phyloP scores from a whole-genome alignment of 2,888 invertebrate genomes.

The Protophormia terraenovae region DNA sequence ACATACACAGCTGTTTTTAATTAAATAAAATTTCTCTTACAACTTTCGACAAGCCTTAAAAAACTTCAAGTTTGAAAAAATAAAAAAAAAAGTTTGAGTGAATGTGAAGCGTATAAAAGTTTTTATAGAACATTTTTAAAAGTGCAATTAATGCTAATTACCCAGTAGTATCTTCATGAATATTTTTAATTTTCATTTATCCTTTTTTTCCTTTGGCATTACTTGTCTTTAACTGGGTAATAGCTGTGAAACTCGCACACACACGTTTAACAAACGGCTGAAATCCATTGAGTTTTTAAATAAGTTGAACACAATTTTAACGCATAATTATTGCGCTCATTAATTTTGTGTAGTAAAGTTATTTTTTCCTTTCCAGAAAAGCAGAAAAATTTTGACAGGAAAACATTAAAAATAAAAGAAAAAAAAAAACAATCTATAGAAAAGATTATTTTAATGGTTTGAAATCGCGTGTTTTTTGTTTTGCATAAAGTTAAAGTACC shows the following conservation, averaged over 20 bases:
- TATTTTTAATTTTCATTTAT: background rate
- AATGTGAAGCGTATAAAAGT: background rate
- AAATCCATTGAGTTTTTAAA: conserved; percentile 33
- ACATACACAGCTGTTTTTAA: background rate
- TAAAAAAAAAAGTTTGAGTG: no score
- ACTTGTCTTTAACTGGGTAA: background rate
- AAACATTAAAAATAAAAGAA: background rate
- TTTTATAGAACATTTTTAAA: background rate
- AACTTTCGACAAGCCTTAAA: background rate
- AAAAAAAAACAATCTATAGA: background rate
- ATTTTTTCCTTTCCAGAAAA: background rate
- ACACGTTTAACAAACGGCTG: background rate
- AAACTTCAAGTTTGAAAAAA: background rate
- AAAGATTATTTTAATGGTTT: background rate
- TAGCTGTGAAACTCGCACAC: background rate
- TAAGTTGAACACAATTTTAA: conserved; percentile 28
- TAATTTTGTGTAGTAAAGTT: conserved; percentile 20
- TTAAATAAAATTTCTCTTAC: background rate
- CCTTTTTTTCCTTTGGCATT: background rate
- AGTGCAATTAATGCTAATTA: conserved; percentile 52
- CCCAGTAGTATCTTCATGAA: conserved; percentile 9
- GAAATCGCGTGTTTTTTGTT: background rate
- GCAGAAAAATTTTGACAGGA: background rate
- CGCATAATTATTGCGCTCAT: conserved; percentile 54
- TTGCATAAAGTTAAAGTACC: background rate